A percentile compares a stretch with the other conserved stretches of the same genome.
Evolutionary conservation across 2,113 vertebrate species (phyloP).

Genomic region (Phyllopteryx taeniolatus): DNA sequence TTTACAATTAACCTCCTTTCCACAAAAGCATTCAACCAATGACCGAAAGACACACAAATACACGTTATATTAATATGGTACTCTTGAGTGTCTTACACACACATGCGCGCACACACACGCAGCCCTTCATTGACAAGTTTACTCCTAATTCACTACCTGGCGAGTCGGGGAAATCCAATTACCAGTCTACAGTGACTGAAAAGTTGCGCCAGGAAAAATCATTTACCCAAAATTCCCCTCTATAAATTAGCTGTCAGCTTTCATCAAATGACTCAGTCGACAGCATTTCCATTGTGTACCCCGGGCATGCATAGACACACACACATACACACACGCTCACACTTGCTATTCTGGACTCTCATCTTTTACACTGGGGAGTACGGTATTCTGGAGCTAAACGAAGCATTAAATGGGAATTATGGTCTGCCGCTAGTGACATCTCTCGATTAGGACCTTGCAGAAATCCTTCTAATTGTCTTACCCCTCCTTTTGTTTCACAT

Average conservation of each 20-base stretch:
- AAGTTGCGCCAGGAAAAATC: conserved; percentile 53
- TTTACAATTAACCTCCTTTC: conserved; percentile 55
- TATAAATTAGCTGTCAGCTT: conserved; percentile 76
- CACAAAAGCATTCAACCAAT: conserved; percentile 18
- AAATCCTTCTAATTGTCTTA: conserved; percentile 69
- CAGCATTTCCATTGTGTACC: conserved; percentile 42
- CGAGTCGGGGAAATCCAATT: conserved; percentile 67
- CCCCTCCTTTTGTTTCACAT: conserved; percentile 24
- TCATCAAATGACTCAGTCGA: conserved; percentile 68
- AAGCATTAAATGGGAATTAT: conserved; percentile 73
- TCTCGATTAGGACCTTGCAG: conserved; percentile 59
- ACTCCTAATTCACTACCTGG: conserved; percentile 50
- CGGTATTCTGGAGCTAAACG: conserved; percentile 64
- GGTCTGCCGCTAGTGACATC: conserved; percentile 59
- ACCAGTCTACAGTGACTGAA: conserved; percentile 50
- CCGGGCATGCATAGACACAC: conserved; percentile 3
- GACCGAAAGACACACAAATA: conserved; percentile 10
- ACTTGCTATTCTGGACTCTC: conserved; percentile 31
- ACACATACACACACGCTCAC: conserved; percentile 8
- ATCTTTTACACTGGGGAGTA: conserved; percentile 45
- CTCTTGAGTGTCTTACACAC: background rate
- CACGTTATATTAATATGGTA: conserved; percentile 9
- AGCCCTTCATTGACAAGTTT: conserved; percentile 55
- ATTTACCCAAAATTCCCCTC: conserved; percentile 73
- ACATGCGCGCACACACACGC: conserved; percentile 4